These are phyloP conservation scores for Boulengeromyrus knoepffleri DNA, from an alignment of 2,113 vertebrate genomes.

Conservation along the genomic window DNA sequence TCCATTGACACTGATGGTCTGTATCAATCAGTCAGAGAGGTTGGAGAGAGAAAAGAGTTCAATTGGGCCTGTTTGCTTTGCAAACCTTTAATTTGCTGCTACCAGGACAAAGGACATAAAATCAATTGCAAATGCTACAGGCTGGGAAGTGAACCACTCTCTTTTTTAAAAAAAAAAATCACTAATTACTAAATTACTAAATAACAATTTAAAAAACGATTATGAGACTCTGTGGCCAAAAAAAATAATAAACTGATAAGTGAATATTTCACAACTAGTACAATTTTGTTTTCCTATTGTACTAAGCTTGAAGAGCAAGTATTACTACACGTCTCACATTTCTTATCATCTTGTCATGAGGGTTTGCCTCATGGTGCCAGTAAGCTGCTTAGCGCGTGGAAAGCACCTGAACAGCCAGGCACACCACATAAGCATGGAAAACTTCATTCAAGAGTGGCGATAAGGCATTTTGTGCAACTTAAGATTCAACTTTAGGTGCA, in stretches of 20 bases:
- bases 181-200: neutral
- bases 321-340: neutral
- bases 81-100: neutral
- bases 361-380: neutral
- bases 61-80: slow-evolving; percentile 28
- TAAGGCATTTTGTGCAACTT: neutral
- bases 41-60: slow-evolving; percentile 10
- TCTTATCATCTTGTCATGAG: neutral
- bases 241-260: neutral
- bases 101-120: slow-evolving; percentile 7
- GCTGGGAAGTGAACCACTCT: neutral
- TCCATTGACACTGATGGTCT: slow-evolving; percentile 16
- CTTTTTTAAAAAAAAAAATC: neutral
- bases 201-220: neutral
- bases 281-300: neutral
- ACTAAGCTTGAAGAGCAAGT: neutral
- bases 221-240: neutral
- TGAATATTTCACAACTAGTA: neutral
- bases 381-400: neutral
- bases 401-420: neutral
- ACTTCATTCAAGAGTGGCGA: neutral
- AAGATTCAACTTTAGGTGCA: neutral
- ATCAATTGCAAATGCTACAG: neutral
- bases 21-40: slow-evolving; percentile 33
- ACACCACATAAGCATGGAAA: neutral